A percentile compares a stretch with the other conserved stretches of the same genome.
Conservation (phyloP, 2,113 vertebrate genomes). For the Protobothrops mucrosquamatus region DNA sequence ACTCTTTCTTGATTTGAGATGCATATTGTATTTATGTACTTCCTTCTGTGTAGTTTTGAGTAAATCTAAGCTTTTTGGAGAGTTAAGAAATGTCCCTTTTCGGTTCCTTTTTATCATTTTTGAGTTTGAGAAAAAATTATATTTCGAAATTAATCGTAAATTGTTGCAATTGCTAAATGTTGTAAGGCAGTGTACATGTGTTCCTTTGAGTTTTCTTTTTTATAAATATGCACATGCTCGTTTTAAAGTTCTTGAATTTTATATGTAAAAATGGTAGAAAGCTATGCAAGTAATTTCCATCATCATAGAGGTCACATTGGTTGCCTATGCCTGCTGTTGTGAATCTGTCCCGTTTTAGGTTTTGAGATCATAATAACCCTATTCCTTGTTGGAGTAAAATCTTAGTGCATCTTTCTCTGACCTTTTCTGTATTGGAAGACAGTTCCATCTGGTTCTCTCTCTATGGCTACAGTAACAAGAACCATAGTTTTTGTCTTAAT, state of each 20-base stretch:
- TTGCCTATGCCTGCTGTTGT: not conserved
- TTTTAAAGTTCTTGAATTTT: not conserved
- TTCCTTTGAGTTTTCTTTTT: not conserved
- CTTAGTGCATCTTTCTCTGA: not conserved
- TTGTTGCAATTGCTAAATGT: not conserved
- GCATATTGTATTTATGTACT: not conserved
- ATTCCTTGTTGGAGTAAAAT: not conserved
- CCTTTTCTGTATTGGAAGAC: not conserved
- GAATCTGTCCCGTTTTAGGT: not conserved
- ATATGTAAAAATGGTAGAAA: not conserved
- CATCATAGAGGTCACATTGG: not conserved
- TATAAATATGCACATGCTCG: not conserved
- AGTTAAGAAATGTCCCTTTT: not conserved
- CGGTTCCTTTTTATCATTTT: not conserved
- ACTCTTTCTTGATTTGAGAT: not conserved
- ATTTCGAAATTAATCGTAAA: not conserved
- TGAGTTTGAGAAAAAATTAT: not conserved
- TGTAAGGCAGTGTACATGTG: not conserved
- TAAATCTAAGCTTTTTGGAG: not conserved
- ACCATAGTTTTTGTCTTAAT: not conserved
- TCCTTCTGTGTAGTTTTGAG: not conserved
- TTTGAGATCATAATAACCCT: not conserved
- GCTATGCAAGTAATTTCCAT: not conserved
- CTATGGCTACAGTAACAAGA: not conserved
- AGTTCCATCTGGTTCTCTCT: not conserved